Evolutionary conservation across 2,113 vertebrate genomes (phyloP).

Genomic region (Scomber japonicus): DNA sequence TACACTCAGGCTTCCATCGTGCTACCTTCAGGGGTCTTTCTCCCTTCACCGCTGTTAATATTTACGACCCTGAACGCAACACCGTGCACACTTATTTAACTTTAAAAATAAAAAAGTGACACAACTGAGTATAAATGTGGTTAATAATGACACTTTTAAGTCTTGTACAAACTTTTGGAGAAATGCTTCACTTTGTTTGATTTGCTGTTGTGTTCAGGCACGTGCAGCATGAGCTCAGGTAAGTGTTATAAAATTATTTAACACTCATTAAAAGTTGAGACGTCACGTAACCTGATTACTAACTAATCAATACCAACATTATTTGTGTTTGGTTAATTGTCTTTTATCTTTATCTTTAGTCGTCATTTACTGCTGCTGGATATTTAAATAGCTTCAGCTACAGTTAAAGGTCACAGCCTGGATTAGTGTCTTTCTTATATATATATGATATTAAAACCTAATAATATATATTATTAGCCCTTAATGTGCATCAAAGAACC

Average conservation of each 20-base stretch:
- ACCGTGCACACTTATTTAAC: neutral
- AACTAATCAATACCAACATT: too few species aligned
- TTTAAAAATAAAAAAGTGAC: neutral
- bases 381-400: neutral
- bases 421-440: too few species aligned
- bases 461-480: too few species aligned
- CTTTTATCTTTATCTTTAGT: neutral
- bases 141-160: neutral
- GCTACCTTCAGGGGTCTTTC: conserved; percentile 60
- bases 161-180: too few species aligned
- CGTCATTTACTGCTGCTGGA: neutral
- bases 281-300: neutral
- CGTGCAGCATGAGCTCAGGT: conserved; percentile 69
- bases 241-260: conserved; percentile 37
- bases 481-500: too few species aligned
- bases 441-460: too few species aligned
- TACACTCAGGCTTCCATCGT: conserved; percentile 56
- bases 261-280: neutral
- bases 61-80: neutral
- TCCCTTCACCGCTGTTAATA: neutral
- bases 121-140: neutral
- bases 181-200: neutral
- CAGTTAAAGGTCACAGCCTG: neutral
- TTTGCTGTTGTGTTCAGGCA: neutral
- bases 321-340: neutral